These are phyloP conservation scores for Drosophila fuyamai DNA, from an alignment of 1,140 invertebrate species.

Conservation along the genomic window DNA sequence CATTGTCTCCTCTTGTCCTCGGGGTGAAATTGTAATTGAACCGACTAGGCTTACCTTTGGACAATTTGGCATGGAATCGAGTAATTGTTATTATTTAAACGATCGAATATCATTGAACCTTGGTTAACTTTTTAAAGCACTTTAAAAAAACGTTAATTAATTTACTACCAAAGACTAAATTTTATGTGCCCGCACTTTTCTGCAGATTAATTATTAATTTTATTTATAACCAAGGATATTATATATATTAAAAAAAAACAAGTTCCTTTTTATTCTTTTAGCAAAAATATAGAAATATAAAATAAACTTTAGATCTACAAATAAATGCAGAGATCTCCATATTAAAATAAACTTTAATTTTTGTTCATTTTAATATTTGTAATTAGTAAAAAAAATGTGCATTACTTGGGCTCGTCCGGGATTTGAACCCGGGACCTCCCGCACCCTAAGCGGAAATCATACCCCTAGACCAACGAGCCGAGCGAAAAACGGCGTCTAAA, in stretches of 20 bases:
- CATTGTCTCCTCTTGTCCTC: background rate
- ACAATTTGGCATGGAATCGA: slow-evolving; percentile 27
- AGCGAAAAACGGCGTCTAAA: background rate
- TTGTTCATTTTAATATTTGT: too few relatives aligned
- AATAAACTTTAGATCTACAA: too few relatives aligned
- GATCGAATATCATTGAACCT: slow-evolving; percentile 33
- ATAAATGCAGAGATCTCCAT: too few relatives aligned
- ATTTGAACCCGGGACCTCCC: slow-evolving; percentile 89
- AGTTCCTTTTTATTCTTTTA: too few relatives aligned
- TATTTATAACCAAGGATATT: too few relatives aligned
- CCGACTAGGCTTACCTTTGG: slow-evolving; percentile 31
- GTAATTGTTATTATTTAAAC: slow-evolving; percentile 64
- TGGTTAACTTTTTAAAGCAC: slow-evolving; percentile 4
- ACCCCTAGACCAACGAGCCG: slow-evolving; percentile 87
- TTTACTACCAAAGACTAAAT: background rate
- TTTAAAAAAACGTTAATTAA: background rate
- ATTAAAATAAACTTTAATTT: too few relatives aligned
- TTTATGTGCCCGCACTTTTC: too few relatives aligned
- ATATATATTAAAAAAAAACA: too few relatives aligned
- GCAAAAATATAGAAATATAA: too few relatives aligned
- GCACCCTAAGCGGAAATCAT: slow-evolving; percentile 88
- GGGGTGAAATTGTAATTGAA: slow-evolving; percentile 51
- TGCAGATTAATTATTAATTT: too few relatives aligned
- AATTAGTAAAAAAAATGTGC: background rate
- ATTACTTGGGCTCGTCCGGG: slow-evolving; percentile 85